Evolutionary conservation across 1,140 invertebrate genomes (phyloP).

Genomic region (Pseudomyrmex concolor): DNA sequence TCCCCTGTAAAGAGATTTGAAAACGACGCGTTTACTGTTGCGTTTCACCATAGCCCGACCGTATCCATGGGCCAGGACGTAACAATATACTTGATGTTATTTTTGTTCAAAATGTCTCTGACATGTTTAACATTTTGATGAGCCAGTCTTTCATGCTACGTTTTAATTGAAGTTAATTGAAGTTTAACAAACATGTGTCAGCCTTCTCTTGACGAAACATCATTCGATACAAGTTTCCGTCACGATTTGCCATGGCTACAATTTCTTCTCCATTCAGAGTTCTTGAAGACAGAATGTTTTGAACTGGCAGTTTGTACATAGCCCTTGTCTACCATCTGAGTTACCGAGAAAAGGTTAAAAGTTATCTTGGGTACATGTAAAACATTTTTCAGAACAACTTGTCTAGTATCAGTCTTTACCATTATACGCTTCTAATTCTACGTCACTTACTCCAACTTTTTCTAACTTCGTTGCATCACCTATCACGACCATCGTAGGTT

Average conservation of each 20-base stretch:
- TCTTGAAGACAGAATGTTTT: conserved; percentile 37
- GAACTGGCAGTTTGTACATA: no score
- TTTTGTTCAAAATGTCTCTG: no score
- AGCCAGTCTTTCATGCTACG: conserved; percentile 79
- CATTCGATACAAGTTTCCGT: conserved; percentile 35
- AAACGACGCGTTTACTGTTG: no score
- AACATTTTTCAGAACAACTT: conserved; percentile 68
- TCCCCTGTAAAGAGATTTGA: no score
- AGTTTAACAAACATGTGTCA: no score
- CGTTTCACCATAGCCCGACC: no score
- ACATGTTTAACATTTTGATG: conserved; percentile 70
- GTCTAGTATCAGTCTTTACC: conserved; percentile 62
- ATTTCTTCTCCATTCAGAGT: conserved; percentile 4
- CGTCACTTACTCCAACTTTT: conserved; percentile 60
- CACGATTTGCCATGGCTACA: neutral
- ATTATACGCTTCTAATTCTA: conserved; percentile 66
- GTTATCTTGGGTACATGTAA: conserved; percentile 79
- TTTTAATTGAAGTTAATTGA: conserved; percentile 33
- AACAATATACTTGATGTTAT: neutral
- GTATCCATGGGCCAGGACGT: no score
- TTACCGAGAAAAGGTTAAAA: conserved; percentile 80
- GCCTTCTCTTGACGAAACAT: neutral
- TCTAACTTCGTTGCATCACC: conserved; percentile 63
- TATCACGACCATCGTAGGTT: conserved; percentile 60
- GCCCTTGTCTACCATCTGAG: conserved; percentile 73